Percentiles rank a stretch among this genome's conserved stretches.
Evolutionary conservation across 2,888 invertebrate species (phyloP).

Genomic region (Siphlonurus alternatus): DNA sequence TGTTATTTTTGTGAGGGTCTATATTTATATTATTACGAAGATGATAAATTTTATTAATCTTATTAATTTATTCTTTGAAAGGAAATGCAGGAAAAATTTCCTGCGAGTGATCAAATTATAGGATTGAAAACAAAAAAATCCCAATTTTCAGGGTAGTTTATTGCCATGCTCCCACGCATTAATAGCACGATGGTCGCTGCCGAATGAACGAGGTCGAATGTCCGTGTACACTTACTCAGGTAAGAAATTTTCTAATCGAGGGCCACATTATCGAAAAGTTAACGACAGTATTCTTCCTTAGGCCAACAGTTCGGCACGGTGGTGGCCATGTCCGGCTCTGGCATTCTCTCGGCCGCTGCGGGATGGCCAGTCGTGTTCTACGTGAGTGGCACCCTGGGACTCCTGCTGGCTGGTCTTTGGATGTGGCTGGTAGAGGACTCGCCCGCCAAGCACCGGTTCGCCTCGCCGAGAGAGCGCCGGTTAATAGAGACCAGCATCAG

Average conservation of each 20-base stretch:
- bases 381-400: constrained; percentile 15
- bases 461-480: constrained; percentile 38
- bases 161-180: constrained; percentile 6
- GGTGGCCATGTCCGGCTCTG: constrained; percentile 3
- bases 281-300: neutral
- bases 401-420: constrained; percentile 27
- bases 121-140: too few species aligned
- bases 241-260: too few species aligned
- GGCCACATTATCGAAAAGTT: too few species aligned
- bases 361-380: constrained; percentile 19
- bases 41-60: too few species aligned
- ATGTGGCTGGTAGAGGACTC: constrained; percentile 43
- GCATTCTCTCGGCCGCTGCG: constrained; percentile 9
- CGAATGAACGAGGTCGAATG: constrained; percentile 7
- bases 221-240: constrained; percentile 8
- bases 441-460: constrained; percentile 40
- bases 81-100: too few species aligned
- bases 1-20: too few species aligned
- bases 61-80: too few species aligned
- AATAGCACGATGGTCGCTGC: constrained; percentile 7
- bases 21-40: too few species aligned
- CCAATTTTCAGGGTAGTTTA: constrained; percentile 5
- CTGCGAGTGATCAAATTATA: too few species aligned
- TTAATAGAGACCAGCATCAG: constrained; percentile 36
- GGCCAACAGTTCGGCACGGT: constrained; percentile 8